Base-by-base conservation (phyloP, 1,140 invertebrate species). In the Metaphire vulgaris region DNA sequence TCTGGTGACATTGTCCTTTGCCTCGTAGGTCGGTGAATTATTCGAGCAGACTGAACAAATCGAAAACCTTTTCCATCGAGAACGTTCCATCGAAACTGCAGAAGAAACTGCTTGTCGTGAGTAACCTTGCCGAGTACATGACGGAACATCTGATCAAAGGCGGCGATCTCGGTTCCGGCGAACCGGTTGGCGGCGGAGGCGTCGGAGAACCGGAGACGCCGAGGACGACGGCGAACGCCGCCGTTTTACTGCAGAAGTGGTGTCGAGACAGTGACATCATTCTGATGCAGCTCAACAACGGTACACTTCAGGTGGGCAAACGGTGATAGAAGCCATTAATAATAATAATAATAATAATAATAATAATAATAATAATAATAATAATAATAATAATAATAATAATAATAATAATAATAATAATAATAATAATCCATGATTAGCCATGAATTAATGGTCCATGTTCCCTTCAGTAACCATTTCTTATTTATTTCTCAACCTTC, bases 211-310 rank as follows among this genome's bases (percentile, higher is more conserved):
- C 6, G 6, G 41, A 6, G 6, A 56, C 6, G 41, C 6, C 32
- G n/a, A 21, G n/a, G 15, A 34, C 1, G 14, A 21, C 6, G 6
- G 41, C 41, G 21, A 21, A 6, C 6, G 41, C 41, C 6, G 32
- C 72, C 33, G 12, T 83, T 0, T 95, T 95, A 86, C 87, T 99
- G 78, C 91, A 94, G 83, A 93, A 95, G 75, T 99, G 97, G 97
- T 97, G 97, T 84, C 89, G 97, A 65, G 98, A 96, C 12, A 91
- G 92, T 14, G 91, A 91, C 69, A 95, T 96, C 6, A 97, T 99
- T 33, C 92, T 99, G 15, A 94, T 99, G 91, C 94, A 97, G 83
- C 89, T 99, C 1, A 98, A 93, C 66, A 98, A 98, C 87, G 97
- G 97, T 79, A 97, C 96, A 6, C 88, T 99, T 78, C 97, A 99